These are phyloP conservation scores for Acipenser oxyrinchus DNA, from an alignment of 2,797 vertebrate species.

Conservation along the genomic window DNA sequence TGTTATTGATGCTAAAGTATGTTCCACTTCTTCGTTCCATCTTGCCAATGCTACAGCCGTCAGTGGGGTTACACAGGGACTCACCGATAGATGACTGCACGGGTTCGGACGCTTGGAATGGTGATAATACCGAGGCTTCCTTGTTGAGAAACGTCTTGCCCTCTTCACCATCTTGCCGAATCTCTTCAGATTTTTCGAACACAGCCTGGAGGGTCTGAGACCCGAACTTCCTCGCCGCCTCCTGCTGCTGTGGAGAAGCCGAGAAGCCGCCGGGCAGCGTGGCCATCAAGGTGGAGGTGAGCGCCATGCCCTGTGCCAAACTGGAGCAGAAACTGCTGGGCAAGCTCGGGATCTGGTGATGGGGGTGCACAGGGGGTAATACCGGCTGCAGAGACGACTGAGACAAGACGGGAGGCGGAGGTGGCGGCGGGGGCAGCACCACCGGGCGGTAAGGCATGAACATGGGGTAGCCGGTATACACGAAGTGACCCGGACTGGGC, in stretches of 20 bases:
- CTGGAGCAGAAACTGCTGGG: conserved; percentile 85
- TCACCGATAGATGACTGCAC: conserved; percentile 74
- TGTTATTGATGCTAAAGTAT: too few species aligned
- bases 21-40: too few species aligned
- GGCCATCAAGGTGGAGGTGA: conserved; percentile 89
- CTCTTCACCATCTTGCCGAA: conserved; percentile 70
- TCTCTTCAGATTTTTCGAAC: conserved; percentile 76
- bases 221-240: conserved; percentile 77
- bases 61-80: conserved; percentile 16
- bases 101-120: conserved; percentile 71
- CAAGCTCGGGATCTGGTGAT: conserved; percentile 75
- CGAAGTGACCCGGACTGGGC: conserved; percentile 82
- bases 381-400: conserved; percentile 62
- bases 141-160: conserved; percentile 73
- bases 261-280: conserved; percentile 80
- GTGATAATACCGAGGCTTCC: conserved; percentile 62
- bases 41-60: too few species aligned
- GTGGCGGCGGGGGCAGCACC: conserved; percentile 81
- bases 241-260: conserved; percentile 66
- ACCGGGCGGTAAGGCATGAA: conserved; percentile 94
- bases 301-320: conserved; percentile 85
- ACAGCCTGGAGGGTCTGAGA: conserved; percentile 65
- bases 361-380: conserved; percentile 65
- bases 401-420: conserved; percentile 65
- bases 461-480: conserved; percentile 92